Conservation (phyloP, 2,888 invertebrate species). For the Allygus modestus region DNA sequence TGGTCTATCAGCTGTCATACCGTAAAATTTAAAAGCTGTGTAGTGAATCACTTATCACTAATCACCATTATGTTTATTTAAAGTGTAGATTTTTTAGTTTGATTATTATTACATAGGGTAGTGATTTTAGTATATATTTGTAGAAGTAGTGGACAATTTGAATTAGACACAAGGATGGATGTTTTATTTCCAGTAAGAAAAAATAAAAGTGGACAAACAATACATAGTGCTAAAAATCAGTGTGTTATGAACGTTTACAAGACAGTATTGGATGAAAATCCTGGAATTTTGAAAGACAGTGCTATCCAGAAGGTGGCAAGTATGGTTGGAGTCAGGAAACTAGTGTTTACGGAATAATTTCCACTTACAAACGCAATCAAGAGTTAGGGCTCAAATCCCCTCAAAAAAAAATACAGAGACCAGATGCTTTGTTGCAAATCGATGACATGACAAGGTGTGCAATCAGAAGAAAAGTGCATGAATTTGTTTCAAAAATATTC, state of each 20-base stretch:
- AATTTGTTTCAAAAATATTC: background rate
- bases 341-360: background rate
- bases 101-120: no score
- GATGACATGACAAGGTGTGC: background rate
- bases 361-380: background rate
- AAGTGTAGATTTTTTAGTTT: background rate
- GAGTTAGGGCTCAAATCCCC: background rate
- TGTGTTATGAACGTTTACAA: slow-evolving; percentile 11
- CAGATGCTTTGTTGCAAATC: background rate
- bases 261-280: slow-evolving; percentile 2
- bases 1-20: background rate
- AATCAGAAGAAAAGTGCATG: slow-evolving; percentile 6
- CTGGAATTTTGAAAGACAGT: slow-evolving; percentile 10
- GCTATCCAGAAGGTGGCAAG: background rate
- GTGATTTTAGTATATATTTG: no score
- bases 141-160: no score
- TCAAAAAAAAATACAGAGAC: background rate
- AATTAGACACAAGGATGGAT: no score
- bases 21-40: background rate
- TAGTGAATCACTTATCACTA: no score
- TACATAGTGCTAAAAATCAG: background rate
- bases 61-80: no score
- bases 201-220: slow-evolving; percentile 4
- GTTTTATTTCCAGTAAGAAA: slow-evolving; percentile 7
- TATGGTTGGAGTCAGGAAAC: no score